phyloP scores from a whole-genome alignment of 2,888 invertebrate species.

The Dusona sp. region DNA sequence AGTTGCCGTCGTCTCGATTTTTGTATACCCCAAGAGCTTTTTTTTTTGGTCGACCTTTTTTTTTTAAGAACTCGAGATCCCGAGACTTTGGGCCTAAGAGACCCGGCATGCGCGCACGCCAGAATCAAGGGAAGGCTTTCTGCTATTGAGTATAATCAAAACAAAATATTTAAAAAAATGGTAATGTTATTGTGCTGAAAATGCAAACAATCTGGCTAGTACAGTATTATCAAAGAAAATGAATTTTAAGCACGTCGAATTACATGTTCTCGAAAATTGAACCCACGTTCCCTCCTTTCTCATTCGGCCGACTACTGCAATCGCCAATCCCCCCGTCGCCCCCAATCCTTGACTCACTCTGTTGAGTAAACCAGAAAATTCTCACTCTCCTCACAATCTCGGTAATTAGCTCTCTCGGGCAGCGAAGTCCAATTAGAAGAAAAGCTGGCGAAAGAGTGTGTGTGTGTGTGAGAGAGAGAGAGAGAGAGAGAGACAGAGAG shows the following conservation, averaged over 20 bases:
- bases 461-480: conserved; percentile 25
- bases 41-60: conserved; percentile 73
- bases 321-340: conserved; percentile 33
- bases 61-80: conserved; percentile 82
- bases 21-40: conserved; percentile 37
- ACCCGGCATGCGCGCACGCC: conserved; percentile 80
- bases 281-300: conserved; percentile 40
- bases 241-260: conserved; percentile 48
- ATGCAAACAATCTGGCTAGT: conserved; percentile 49
- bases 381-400: conserved; percentile 66
- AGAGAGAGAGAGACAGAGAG: background rate
- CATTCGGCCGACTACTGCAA: conserved; percentile 25
- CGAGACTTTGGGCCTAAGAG: conserved; percentile 79
- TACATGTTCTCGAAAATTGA: conserved; percentile 45
- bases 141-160: conserved; percentile 82
- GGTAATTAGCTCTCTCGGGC: conserved; percentile 67
- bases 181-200: conserved; percentile 22
- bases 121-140: conserved; percentile 79
- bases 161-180: conserved; percentile 28
- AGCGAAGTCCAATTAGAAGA: conserved; percentile 66
- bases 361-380: conserved; percentile 59
- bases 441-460: conserved; percentile 30
- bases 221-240: conserved; percentile 45
- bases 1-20: conserved; percentile 52
- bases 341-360: conserved; percentile 31